Percentiles rank a stretch among this genome's conserved stretches.
Evolutionary conservation across 2,888 invertebrate genomes (phyloP).

Genomic region (Hirtodrosophila duncani): DNA sequence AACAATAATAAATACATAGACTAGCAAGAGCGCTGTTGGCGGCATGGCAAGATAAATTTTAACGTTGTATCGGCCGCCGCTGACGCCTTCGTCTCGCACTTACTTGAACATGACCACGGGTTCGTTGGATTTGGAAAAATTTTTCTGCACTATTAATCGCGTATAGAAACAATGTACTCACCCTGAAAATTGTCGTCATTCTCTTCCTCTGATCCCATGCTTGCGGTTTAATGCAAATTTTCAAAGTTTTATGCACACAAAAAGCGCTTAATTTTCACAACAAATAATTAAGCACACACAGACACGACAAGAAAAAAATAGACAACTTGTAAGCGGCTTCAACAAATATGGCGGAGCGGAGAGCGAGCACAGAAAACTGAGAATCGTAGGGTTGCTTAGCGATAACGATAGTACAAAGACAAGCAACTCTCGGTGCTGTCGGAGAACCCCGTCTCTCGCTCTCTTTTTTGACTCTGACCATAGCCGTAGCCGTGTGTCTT

Average conservation of each 20-base stretch:
- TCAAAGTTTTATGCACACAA: conserved; percentile 53
- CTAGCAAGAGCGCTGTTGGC: conserved; percentile 27
- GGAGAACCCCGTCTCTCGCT: too few species aligned
- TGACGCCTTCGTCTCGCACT: conserved; percentile 53
- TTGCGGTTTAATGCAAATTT: conserved; percentile 57
- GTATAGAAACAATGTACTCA: conserved; percentile 79
- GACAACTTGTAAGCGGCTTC: conserved; percentile 34
- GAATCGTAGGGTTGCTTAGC: conserved; percentile 22
- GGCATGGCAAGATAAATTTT: too few species aligned
- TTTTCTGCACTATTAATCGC: conserved; percentile 33
- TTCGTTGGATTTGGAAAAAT: conserved; percentile 52
- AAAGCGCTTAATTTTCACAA: conserved; percentile 61
- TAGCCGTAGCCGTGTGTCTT: too few species aligned
- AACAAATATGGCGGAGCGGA: conserved; percentile 61
- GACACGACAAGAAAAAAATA: conserved; percentile 67
- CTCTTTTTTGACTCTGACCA: too few species aligned
- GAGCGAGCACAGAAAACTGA: conserved; percentile 28
- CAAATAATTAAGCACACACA: conserved; percentile 66
- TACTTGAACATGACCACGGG: conserved; percentile 72
- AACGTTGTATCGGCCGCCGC: conserved; percentile 49
- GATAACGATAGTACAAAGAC: conserved; percentile 18
- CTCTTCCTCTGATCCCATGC: conserved; percentile 93
- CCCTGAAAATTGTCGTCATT: conserved; percentile 92
- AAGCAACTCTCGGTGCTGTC: too few species aligned
- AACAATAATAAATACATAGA: conserved; percentile 35